Evolutionary conservation across 2,888 invertebrate genomes (phyloP).

Genomic region (Cremastobaeus sp.): DNA sequence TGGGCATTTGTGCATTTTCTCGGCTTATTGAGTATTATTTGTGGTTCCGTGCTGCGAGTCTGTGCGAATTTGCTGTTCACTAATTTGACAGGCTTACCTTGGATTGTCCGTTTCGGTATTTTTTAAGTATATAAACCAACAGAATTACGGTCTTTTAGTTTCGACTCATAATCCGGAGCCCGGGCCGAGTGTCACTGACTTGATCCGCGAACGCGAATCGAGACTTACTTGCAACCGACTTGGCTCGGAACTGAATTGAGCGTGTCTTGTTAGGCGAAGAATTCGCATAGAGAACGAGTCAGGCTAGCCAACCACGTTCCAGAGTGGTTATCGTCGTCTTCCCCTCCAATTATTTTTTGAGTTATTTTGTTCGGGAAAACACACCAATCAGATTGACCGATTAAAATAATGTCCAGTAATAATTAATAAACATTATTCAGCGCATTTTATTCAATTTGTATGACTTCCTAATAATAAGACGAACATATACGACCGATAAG

Average conservation of each 20-base stretch:
- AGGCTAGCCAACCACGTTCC: slow-evolving; percentile 54
- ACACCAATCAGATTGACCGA: too few relatives aligned
- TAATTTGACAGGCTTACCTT: too few relatives aligned
- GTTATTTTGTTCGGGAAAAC: too few relatives aligned
- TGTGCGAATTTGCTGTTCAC: too few relatives aligned
- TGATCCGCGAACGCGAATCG: slow-evolving; percentile 38
- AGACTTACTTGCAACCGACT: slow-evolving; percentile 39
- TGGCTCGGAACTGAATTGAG: slow-evolving; percentile 56
- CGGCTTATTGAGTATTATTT: too few relatives aligned
- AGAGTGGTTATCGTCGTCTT: slow-evolving; percentile 24
- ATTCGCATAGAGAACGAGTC: slow-evolving; percentile 37
- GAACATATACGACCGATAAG: too few relatives aligned
- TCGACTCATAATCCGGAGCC: slow-evolving; percentile 33
- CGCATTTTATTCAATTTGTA: too few relatives aligned
- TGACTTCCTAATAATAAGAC: too few relatives aligned
- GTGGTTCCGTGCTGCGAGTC: too few relatives aligned
- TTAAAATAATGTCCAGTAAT: too few relatives aligned
- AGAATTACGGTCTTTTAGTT: slow-evolving; percentile 1
- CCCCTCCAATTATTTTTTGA: slow-evolving; percentile 11
- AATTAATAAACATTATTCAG: too few relatives aligned
- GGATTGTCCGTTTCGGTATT: not conserved
- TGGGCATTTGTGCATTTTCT: too few relatives aligned
- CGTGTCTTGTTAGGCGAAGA: slow-evolving; percentile 39
- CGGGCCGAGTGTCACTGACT: slow-evolving; percentile 30
- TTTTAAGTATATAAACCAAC: not conserved